Evolutionary conservation across 2,113 vertebrate species (phyloP), one percentile per base, ranked within the genome.

Genomic region (Tychaedon coryphoeus): DNA sequence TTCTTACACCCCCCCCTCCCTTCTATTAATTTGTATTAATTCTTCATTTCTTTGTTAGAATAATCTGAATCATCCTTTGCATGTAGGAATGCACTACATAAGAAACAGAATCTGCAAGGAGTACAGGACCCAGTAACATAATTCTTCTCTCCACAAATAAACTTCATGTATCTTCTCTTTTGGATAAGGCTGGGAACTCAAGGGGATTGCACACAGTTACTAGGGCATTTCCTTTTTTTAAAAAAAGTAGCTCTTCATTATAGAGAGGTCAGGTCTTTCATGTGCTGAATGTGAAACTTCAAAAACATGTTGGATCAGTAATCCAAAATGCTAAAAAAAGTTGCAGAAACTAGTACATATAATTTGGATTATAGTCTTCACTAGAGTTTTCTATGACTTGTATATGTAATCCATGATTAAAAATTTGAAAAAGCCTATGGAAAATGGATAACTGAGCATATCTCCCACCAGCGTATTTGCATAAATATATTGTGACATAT

Each of bases 51-150:
- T 91, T 77, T 86, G 18, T 19, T 58, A 48, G 19, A 10, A 6
- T 50, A 88, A 65, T 6, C 2, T 22, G 76, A 72, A 53, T 45
- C 3, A 36, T 65, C 31, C 65, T 76, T 61, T 62, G 28, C 11
- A 1, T 9, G 4, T 22, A 62, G 58, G 29, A 64, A 12, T 28
- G 23, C 25, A 65, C 1, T 8, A 43, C 0, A 0, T 20, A 45
- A 24, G 62, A 78, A 71, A 17, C 34, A 78, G 78, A 78, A 29
- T 54, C 29, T 81, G 25, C 18, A n/a, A 74, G 45, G 36, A 74
- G 25, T 58, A 57, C 19, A 77, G 47, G 42, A 64, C 60, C 62
- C 3, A 33, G 36, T 61, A 84, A 23, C 2, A 26, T 36, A 6
- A 29, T 40, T 70, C 23, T 16, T 89, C 25, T 91, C 66, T 80